phyloP scores from a whole-genome alignment of 1,140 invertebrate species.

The Polyergus mexicanus region DNA sequence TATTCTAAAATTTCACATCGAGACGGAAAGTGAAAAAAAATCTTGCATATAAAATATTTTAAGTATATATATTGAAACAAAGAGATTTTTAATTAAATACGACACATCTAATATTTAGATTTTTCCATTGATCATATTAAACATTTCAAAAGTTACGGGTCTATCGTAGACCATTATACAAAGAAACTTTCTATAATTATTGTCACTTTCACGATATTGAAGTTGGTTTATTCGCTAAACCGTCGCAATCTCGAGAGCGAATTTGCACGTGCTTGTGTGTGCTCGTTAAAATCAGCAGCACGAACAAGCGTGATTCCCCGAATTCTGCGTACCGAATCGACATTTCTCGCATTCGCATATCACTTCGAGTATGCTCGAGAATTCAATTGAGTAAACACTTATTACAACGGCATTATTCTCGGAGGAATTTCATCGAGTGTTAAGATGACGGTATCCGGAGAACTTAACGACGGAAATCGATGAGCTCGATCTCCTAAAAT shows the following conservation, averaged over 20 bases:
- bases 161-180: background rate
- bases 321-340: slow-evolving; percentile 29
- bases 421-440: slow-evolving; percentile 54
- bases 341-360: slow-evolving; percentile 27
- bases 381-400: slow-evolving; percentile 27
- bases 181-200: background rate
- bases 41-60: background rate
- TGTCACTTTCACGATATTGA: background rate
- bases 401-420: slow-evolving; percentile 28
- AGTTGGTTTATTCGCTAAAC: background rate
- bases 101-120: background rate
- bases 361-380: slow-evolving; percentile 54
- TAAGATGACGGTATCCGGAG: slow-evolving; percentile 47
- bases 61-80: no score
- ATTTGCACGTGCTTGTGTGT: background rate
- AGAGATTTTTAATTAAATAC: background rate
- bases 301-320: slow-evolving; percentile 1
- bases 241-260: background rate
- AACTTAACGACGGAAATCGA: slow-evolving; percentile 48
- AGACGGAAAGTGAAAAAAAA: background rate
- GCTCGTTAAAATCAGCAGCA: slow-evolving; percentile 33
- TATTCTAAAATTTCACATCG: background rate
- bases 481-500: slow-evolving; percentile 47
- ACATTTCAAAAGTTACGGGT: background rate
- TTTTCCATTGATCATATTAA: background rate